Conservation (phyloP, 2,888 invertebrate genomes). For the Liodrosophila aerea region DNA sequence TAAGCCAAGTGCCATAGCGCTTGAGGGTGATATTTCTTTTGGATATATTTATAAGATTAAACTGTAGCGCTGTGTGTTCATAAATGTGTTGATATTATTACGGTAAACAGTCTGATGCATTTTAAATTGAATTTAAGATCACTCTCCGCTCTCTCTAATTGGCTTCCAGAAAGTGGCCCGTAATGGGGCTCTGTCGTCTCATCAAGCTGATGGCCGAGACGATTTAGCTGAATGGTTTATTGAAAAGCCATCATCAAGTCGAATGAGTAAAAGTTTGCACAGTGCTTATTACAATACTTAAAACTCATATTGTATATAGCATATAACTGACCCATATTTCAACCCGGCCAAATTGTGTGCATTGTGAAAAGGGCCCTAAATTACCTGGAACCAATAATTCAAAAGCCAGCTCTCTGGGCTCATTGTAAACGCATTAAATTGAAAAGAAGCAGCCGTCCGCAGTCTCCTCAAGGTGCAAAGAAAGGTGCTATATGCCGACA, state of each 20-base stretch:
- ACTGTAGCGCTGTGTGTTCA: constrained; percentile 25
- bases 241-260: constrained; percentile 67
- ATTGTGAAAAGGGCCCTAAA: constrained; percentile 16
- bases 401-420: constrained; percentile 58
- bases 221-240: constrained; percentile 60
- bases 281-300: constrained; percentile 42
- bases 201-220: constrained; percentile 38
- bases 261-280: constrained; percentile 61
- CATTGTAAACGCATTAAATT: constrained; percentile 63
- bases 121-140: constrained; percentile 73
- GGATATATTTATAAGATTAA: constrained; percentile 39
- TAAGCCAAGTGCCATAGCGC: constrained; percentile 25
- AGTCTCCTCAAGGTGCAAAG: constrained; percentile 58
- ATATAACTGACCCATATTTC: neutral
- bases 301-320: constrained; percentile 6
- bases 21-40: constrained; percentile 48
- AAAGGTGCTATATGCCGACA: constrained; percentile 61
- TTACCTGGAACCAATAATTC: constrained; percentile 46
- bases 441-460: constrained; percentile 20
- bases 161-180: constrained; percentile 39
- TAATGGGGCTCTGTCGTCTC: constrained; percentile 49
- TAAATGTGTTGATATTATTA: constrained; percentile 78
- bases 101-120: constrained; percentile 74
- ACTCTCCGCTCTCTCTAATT: constrained; percentile 60
- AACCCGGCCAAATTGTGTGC: neutral